These are phyloP conservation scores for Yasuhikotakia modesta DNA, from an alignment of 2,797 vertebrate genomes.

Conservation along the genomic window DNA sequence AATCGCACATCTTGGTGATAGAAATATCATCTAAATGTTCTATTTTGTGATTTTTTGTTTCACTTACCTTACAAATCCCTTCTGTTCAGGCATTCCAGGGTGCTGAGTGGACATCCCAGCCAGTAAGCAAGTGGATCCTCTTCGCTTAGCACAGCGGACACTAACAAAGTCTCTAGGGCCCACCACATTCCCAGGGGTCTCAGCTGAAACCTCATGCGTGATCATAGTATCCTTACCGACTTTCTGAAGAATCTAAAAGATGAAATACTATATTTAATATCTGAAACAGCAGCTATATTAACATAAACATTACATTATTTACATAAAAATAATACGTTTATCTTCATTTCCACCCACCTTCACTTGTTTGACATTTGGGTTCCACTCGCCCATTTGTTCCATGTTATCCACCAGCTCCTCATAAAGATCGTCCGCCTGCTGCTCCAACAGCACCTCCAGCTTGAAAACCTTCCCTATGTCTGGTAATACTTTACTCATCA, in stretches of 20 bases:
- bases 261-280: not conserved
- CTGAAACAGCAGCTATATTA: not conserved
- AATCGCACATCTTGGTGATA: not conserved
- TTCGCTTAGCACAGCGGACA: conserved; percentile 86
- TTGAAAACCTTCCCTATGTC: conserved; percentile 94
- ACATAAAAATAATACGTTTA: no score
- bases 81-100: conserved; percentile 89
- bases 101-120: conserved; percentile 89
- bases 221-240: conserved; percentile 91
- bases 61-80: conserved; percentile 85
- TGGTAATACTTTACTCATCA: conserved; percentile 91
- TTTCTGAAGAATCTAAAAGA: conserved; percentile 87
- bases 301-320: not conserved
- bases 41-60: not conserved
- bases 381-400: conserved; percentile 97
- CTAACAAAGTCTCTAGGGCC: conserved; percentile 94
- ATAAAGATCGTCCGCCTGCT: conserved; percentile 85
- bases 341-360: conserved; percentile 79
- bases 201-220: conserved; percentile 88
- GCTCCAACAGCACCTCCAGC: conserved; percentile 88
- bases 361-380: conserved; percentile 89
- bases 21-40: not conserved
- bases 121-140: conserved; percentile 92
- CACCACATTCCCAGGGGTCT: conserved; percentile 86
- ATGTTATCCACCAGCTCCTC: conserved; percentile 92